Conservation (phyloP, 2,113 vertebrate genomes). For the Acanthisitta chloris region DNA sequence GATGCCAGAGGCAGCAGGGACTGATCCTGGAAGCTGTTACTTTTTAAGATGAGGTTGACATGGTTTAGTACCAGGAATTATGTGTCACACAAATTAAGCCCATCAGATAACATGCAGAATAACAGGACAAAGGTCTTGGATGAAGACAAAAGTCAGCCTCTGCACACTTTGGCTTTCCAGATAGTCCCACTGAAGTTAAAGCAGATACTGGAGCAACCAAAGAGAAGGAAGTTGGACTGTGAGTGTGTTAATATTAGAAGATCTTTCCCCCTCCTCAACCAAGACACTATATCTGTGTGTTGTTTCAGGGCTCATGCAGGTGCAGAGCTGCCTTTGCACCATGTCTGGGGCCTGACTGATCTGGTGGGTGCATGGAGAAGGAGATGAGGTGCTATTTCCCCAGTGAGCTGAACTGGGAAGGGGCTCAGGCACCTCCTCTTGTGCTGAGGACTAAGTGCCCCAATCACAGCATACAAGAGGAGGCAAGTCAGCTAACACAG, state of each 20-base stretch:
- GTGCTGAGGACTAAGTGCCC: neutral
- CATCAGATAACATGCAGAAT: neutral
- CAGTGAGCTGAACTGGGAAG: neutral
- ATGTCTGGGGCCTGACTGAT: neutral
- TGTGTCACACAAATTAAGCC: neutral
- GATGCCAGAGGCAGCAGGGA: neutral
- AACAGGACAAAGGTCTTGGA: neutral
- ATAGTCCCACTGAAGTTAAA: neutral
- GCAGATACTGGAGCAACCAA: neutral
- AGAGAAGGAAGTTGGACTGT: rapidly evolving
- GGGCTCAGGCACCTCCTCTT: neutral
- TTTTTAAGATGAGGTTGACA: neutral
- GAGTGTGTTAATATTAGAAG: neutral
- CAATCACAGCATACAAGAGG: neutral
- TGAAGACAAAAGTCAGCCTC: neutral
- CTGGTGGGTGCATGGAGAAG: neutral
- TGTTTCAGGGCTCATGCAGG: neutral
- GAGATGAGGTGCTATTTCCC: neutral
- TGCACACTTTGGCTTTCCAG: neutral
- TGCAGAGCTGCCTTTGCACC: neutral
- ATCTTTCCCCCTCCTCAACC: neutral
- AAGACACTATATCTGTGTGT: neutral
- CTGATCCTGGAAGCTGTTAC: neutral
- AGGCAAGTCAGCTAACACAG: neutral
- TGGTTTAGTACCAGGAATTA: neutral